These are phyloP conservation scores for Grammomys surdaster DNA, from an alignment of 2,113 vertebrate species.

Conservation along the genomic window DNA sequence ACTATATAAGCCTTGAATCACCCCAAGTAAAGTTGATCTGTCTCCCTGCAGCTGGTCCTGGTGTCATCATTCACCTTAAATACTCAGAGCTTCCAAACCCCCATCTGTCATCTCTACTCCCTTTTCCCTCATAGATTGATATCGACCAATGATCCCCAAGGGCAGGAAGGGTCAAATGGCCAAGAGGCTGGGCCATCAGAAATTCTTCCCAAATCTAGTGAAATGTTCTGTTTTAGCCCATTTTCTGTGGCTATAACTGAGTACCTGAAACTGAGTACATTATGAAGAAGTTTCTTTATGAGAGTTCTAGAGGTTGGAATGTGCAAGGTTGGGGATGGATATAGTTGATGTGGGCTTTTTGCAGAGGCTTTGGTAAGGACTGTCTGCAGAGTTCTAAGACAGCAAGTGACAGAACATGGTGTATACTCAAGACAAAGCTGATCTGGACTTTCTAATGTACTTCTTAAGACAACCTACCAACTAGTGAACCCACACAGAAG, in stretches of 20 bases:
- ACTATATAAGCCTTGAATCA: too few relatives aligned
- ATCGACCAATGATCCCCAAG: too few relatives aligned
- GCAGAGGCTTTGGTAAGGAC: neutral
- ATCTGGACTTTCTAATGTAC: neutral
- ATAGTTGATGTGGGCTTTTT: neutral
- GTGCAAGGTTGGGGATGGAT: neutral
- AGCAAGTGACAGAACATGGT: neutral
- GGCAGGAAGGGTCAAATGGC: neutral
- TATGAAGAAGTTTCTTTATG: neutral
- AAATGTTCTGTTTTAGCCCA: neutral
- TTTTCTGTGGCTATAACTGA: neutral
- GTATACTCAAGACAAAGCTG: neutral
- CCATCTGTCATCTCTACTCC: too few relatives aligned
- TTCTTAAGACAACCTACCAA: neutral
- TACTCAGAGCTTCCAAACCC: too few relatives aligned
- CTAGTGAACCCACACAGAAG: neutral
- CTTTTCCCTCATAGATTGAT: too few relatives aligned
- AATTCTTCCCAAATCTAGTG: neutral
- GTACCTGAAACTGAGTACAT: neutral
- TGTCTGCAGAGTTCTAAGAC: neutral
- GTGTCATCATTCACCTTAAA: too few relatives aligned
- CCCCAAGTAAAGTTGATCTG: too few relatives aligned
- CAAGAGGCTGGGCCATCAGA: neutral
- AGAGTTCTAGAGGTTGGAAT: neutral
- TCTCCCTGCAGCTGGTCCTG: too few relatives aligned